phyloP scores from a whole-genome alignment of 2,888 invertebrate species.

The Alcis repandata region DNA sequence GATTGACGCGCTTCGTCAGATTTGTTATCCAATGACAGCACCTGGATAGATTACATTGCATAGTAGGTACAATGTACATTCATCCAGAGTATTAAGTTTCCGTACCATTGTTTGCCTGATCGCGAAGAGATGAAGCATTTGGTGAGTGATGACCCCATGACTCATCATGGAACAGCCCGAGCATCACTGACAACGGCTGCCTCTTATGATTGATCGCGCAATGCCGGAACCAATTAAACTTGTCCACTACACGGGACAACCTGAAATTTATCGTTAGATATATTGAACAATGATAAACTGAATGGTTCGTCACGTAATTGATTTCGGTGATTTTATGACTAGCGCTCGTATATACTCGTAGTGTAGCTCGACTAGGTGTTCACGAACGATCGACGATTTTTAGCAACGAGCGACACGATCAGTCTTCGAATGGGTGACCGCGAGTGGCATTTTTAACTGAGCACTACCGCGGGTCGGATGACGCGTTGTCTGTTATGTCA shows the following conservation, averaged over 20 bases:
- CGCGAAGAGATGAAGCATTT: conserved; percentile 29
- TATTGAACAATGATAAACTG: conserved; percentile 28
- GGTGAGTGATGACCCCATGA: conserved; percentile 40
- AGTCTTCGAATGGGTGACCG: too few species aligned
- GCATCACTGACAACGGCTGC: conserved; percentile 64
- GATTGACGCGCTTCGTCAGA: too few species aligned
- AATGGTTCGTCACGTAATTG: conserved; percentile 17
- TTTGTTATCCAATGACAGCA: neutral
- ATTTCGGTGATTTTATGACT: conserved; percentile 12
- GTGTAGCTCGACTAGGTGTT: too few species aligned
- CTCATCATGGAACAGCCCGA: conserved; percentile 40
- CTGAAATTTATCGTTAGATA: conserved; percentile 70
- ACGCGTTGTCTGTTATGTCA: too few species aligned
- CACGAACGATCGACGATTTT: too few species aligned
- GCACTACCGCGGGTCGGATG: too few species aligned
- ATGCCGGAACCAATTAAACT: conserved; percentile 80
- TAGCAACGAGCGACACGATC: too few species aligned
- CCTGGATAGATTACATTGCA: neutral
- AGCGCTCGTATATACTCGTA: too few species aligned
- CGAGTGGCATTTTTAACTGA: too few species aligned
- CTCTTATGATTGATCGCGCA: conserved; percentile 75
- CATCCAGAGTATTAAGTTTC: conserved; percentile 12
- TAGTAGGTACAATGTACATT: too few species aligned
- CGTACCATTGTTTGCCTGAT: conserved; percentile 15
- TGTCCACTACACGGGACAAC: conserved; percentile 74